Evolutionary conservation across 2,888 invertebrate species (phyloP), one percentile per base, ranked within the genome.

Genomic region (Ichneumoninae sp.): DNA sequence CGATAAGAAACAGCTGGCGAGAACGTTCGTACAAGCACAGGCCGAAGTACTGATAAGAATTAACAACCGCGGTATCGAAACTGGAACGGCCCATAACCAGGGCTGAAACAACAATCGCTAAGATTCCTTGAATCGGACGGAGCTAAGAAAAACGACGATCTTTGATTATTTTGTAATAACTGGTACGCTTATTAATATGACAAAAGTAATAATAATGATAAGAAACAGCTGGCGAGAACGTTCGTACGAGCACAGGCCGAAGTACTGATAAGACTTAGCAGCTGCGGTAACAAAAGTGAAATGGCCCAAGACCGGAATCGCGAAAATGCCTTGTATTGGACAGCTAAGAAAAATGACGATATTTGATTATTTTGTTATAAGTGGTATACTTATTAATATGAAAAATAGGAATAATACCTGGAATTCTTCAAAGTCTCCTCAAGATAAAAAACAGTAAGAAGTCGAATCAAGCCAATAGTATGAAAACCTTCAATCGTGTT

Each of bases 1-100:
- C 13, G 13, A 44, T 44, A 13, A 44, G 44, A 13, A 44, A 44
- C 3, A 47, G 60, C 13, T 66, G 30, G 44, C 3, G 2, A n/a
- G n/a, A n/a, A n/a, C n/a, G n/a, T n/a, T n/a, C n/a, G n/a, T n/a
- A n/a, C n/a, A n/a, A n/a, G n/a, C 54, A 22, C 33, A 13, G 33
- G 16, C n/a, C 54, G 22, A 36, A 50, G 40, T 13, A 71, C 30
- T 52, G 60, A 79, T 71, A 79, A 70, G 70, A 62, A 79, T 62
- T 65, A 79, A 71, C 70, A 36, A 70, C 16, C n/a, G 16, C 47
- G n/a, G 30, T 40, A 79, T 76, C 66, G 76, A 76, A 66, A 33
- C n/a, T 30, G 16, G 13, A 16, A 33, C 30, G 16, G 47, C 3
- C 19, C 52, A 7, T 7, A 52, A 36, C 3, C 30, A 26, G 5